Base-by-base conservation (phyloP, 1,140 invertebrate genomes). In the Parasteatoda tepidariorum region DNA sequence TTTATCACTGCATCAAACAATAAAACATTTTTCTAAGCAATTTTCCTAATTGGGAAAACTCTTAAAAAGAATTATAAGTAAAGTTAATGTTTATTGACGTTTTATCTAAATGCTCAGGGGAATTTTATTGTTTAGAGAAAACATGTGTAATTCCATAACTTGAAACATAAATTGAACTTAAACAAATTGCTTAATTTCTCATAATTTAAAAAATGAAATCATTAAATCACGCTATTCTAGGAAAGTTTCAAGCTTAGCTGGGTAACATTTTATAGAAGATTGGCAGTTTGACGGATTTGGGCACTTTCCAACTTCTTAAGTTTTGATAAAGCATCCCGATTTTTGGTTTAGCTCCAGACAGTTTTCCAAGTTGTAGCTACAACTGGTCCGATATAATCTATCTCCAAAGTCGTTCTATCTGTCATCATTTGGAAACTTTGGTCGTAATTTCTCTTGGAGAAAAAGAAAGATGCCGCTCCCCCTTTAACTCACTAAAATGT, bases 241-340 rank as follows among this genome's bases (percentile, higher is more conserved):
- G 74, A 55, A 48, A 66, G 74, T 66, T 66, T 34, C 33, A 55
- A 78, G 61, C 59, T 78, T 78, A 78, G 34, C 59, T n/a, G 24
- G 11, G 34, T 28, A 78, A 78, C 74, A 78, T 78, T 78, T 78
- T 78, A 78, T 31, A 33, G 18, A 61, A 31, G 66, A 78, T 38
- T 78, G 74, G 61, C 61, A 66, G 15, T 66, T 78, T 75, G 57
- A 75, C 71, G 71, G 55, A 57, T 54, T 78, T 81, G 76, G 76
- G 70, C 48, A 38, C 22, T 34, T 31, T 68, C 76, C 76, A 81
- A 81, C 64, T 81, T 81, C 76, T 70, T 70, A 61, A 81, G 66
- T 81, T 81, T 81, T 81, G 66, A 81, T 81, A 81, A 81, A 81
- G 66, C 64, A 68, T 81, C 76, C 30, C 18, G 64, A 70, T 48